Evolutionary conservation across 2,113 vertebrate species (phyloP), one percentile per base, ranked within the genome.

Genomic region (Eretmochelys imbricata): DNA sequence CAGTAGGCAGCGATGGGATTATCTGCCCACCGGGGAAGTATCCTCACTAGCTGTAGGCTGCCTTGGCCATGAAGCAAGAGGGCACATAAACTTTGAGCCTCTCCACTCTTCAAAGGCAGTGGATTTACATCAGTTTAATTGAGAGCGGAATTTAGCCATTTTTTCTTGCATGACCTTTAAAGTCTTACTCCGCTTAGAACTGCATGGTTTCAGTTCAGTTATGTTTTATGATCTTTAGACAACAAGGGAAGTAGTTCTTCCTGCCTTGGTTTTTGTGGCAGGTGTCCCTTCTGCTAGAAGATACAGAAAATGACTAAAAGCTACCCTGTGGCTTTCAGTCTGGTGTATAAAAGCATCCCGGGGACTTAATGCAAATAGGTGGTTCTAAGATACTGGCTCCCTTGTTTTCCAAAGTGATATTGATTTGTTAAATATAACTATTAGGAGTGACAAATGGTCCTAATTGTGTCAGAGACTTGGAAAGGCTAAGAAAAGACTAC

Each of bases 251-350:
- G 91, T 27, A 0, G 1, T 5, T 53, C 55, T 69, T 49, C 57
- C 82, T 49, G 51, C 55, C 88, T 69, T 7, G 0, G 2, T 1
- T 42, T 53, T 75, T 84, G 50, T 1, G 0, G 48, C 0, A 5
- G 84, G 69, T 46, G 46, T 5, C 83, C 65, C 50, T 49, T 5
- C 46, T 35, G 83, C 1, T 0, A 82, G 65, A 12, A 85, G 53
- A 57, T 53, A 16, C 0, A 0, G 25, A 31, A 49, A 29, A 76
- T 49, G 78, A 49, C 51, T 7, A 11, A 31, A 51, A 90, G 8
- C 10, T n/a, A 20, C 22, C 0, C 2, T 29, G 55, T 57, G 38
- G 57, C 48, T 17, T 14, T 0, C 38, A 78, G 29, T 80, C 22
- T 0, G 0, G 27, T 1, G 3, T 49, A 17, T 1, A 49, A 89